Percentiles rank a stretch among this genome's conserved stretches.
Conservation (phyloP, 2,113 vertebrate genomes). For the Cyrtonyx montezumae region DNA sequence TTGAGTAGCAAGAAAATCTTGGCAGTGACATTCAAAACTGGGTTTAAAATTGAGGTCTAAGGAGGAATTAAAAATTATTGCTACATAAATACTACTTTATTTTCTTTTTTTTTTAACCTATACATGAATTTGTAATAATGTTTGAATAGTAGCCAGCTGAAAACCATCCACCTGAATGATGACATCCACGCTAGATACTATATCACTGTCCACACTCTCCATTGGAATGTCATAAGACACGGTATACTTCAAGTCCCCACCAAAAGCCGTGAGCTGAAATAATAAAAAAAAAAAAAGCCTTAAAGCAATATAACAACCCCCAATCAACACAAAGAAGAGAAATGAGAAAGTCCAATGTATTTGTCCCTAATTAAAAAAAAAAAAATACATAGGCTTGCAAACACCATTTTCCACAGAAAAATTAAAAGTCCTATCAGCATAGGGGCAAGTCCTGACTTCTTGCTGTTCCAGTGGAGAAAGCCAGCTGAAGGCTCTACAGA, state of each 20-base stretch:
- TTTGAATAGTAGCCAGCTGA: not conserved
- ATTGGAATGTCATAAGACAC: constrained; percentile 82
- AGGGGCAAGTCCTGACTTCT: not conserved
- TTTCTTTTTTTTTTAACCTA: not conserved
- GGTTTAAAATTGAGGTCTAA: not conserved
- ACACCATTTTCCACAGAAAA: not conserved
- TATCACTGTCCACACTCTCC: constrained; percentile 76
- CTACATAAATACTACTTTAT: not conserved
- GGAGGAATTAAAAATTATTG: not conserved
- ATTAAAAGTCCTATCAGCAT: not conserved
- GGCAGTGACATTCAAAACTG: not conserved
- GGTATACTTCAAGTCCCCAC: constrained; percentile 82
- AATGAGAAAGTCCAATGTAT: not conserved
- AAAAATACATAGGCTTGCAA: not conserved
- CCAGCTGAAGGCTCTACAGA: not conserved
- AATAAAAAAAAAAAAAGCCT: constrained; percentile 1
- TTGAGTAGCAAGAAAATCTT: not conserved
- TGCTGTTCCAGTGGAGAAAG: not conserved
- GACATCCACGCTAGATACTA: constrained; percentile 78
- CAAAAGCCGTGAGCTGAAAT: constrained; percentile 84
- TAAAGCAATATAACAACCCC: fast-evolving
- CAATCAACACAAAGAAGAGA: not conserved
- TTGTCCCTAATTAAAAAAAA: not conserved
- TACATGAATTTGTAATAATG: not conserved
- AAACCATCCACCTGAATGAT: constrained; percentile 82